Evolutionary conservation across 2,888 invertebrate species (phyloP).

Genomic region (Kryphioiulus occultus): DNA sequence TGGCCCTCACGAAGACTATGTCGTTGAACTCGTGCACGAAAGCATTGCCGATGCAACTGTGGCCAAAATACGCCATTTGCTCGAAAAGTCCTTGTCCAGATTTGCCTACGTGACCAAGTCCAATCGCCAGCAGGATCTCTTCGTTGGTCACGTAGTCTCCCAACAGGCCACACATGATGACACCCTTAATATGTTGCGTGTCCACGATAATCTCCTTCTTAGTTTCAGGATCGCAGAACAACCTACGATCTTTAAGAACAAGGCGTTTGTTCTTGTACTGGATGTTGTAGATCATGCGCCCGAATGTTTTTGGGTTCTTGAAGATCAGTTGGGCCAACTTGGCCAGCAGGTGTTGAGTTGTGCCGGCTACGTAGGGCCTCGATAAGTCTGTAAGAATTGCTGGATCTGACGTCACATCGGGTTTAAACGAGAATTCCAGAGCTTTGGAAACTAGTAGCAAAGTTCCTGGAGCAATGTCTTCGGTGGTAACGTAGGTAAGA

Average conservation of each 20-base stretch:
- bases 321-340: background rate
- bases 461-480: background rate
- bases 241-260: background rate
- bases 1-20: background rate
- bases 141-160: too few species aligned
- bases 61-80: too few species aligned
- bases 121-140: too few species aligned
- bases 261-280: too few species aligned
- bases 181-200: background rate
- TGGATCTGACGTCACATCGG: background rate
- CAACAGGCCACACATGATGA: too few species aligned
- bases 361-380: background rate
- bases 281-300: background rate
- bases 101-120: too few species aligned
- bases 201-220: background rate
- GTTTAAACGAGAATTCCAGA: background rate
- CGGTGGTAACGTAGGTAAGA: too few species aligned
- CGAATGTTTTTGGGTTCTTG: background rate
- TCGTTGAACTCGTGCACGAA: too few species aligned
- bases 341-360: too few species aligned
- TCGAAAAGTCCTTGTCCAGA: too few species aligned
- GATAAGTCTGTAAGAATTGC: background rate
- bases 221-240: conserved; percentile 42
- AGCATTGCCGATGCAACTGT: too few species aligned
- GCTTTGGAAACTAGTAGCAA: conserved; percentile 11